These are phyloP conservation scores for Herpailurus yagouaroundi DNA, from an alignment of 2,113 vertebrate species.

Conservation along the genomic window DNA sequence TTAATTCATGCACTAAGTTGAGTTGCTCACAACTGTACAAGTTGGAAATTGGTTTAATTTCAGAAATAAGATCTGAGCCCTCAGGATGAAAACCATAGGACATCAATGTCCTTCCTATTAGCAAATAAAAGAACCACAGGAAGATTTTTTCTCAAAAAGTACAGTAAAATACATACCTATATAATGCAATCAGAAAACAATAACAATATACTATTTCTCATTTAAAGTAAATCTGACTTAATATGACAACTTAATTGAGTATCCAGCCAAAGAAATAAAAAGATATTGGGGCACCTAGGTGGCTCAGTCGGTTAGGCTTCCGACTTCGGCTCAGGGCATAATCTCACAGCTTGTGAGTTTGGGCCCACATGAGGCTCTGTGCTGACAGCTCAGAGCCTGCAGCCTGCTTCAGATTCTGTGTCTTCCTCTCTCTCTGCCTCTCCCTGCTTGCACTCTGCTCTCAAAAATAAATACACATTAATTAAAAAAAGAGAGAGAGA, in stretches of 20 bases:
- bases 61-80: background rate
- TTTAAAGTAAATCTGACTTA: background rate
- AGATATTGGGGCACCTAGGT: too few relatives aligned
- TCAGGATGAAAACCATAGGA: background rate
- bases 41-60: conserved; percentile 5
- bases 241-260: background rate
- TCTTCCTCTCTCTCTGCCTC: too few relatives aligned
- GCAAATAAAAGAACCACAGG: background rate
- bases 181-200: background rate
- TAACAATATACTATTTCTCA: background rate
- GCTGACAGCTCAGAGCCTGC: too few relatives aligned
- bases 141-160: background rate
- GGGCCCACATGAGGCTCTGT: too few relatives aligned
- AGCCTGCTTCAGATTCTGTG: too few relatives aligned
- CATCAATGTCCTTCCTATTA: background rate
- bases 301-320: too few relatives aligned
- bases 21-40: background rate
- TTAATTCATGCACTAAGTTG: background rate
- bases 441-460: too few relatives aligned
- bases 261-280: background rate
- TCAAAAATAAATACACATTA: too few relatives aligned
- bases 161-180: background rate
- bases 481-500: background rate
- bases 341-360: too few relatives aligned
- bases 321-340: too few relatives aligned